Evolutionary conservation across 1,140 invertebrate genomes (phyloP), one percentile per base, ranked within the genome.

Genomic region (Daktulosphaira vitifoliae): DNA sequence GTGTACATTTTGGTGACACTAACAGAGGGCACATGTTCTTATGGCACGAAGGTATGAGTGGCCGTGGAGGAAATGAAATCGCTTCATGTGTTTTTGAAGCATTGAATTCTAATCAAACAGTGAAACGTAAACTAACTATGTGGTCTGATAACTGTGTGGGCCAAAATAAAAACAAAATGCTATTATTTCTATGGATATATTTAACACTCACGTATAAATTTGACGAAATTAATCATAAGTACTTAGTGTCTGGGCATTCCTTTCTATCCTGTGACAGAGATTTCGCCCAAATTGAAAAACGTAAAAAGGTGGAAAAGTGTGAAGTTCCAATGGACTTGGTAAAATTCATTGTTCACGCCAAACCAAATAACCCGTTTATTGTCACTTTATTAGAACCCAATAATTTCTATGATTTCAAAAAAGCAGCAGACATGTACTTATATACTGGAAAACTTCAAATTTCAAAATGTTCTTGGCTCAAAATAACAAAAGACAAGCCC

Each of bases 81-180:
- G 23, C 42, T n/a, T 69, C 64, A 15, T 65, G 68, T 64, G 20
- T 70, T 38, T 23, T 68, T 26, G 49, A 69, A 23, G 54, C 37
- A 6, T 18, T 44, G 7, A 38, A 65, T 13, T 16, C 46, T 52
- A 11, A 13, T 7, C 16, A 29, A 26, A 54, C 59, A 13, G 16
- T 25, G 3, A 70, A 64, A 49, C 6, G 20, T 46, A 65, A 69
- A 1, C 23, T 69, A 25, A 20, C 52, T 20, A 44, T 69, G 2
- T 70, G 66, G 68, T 68, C 62, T 62, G 70, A 70, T 18, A 71
- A 71, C 33, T 70, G 67, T 37, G 64, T 29, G 18, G 67, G 67
- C 5, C 68, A 69, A 67, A 69, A 56, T 9, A 70, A 71, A 67
- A 70, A 70, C 42, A 38, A 49, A 50, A 71, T 69, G 64, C 20